A percentile compares a stretch with the other conserved stretches of the same genome.
These are phyloP conservation scores for Drosophila hydei DNA, from an alignment of 1,140 invertebrate species.

Conservation along the genomic window DNA sequence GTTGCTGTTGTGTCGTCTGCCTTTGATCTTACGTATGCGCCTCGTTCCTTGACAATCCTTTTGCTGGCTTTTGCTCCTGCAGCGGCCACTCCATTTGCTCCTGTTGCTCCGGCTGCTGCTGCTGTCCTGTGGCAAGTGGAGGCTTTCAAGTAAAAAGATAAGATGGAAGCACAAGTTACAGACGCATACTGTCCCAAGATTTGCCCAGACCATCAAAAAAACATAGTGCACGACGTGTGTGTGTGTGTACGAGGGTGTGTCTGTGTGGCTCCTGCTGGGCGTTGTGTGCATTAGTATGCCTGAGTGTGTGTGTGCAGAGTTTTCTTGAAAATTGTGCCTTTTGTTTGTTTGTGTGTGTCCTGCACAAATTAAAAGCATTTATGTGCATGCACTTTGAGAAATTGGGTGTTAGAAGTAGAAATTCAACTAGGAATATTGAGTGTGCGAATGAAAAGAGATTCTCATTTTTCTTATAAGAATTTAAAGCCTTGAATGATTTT, in stretches of 20 bases:
- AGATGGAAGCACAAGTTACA: conserved; percentile 65
- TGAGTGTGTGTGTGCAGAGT: conserved; percentile 46
- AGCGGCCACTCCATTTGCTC: not conserved
- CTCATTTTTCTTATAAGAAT: too few species aligned
- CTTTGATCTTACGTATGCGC: conserved; percentile 42
- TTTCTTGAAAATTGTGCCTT: conserved; percentile 74
- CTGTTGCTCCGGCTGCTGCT: not conserved
- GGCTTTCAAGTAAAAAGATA: conserved; percentile 75
- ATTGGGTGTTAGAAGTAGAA: not conserved
- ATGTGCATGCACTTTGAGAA: conserved; percentile 23
- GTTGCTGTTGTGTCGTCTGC: conserved; percentile 17
- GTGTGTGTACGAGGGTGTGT: conserved; percentile 19
- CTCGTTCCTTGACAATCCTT: conserved; percentile 24
- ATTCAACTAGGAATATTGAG: too few species aligned
- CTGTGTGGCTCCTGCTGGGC: not conserved
- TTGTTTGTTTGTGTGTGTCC: conserved; percentile 37
- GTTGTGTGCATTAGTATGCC: conserved; percentile 1
- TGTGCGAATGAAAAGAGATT: too few species aligned
- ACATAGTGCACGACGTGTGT: not conserved
- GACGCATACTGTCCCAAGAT: conserved; percentile 57
- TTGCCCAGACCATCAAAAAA: conserved; percentile 45
- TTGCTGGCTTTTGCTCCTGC: not conserved
- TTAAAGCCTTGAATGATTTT: too few species aligned
- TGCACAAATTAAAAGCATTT: conserved; percentile 79
- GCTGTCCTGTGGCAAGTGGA: conserved; percentile 32